These are phyloP conservation scores for Phoxinus phoxinus DNA, from an alignment of 2,113 vertebrate genomes.

Conservation along the genomic window DNA sequence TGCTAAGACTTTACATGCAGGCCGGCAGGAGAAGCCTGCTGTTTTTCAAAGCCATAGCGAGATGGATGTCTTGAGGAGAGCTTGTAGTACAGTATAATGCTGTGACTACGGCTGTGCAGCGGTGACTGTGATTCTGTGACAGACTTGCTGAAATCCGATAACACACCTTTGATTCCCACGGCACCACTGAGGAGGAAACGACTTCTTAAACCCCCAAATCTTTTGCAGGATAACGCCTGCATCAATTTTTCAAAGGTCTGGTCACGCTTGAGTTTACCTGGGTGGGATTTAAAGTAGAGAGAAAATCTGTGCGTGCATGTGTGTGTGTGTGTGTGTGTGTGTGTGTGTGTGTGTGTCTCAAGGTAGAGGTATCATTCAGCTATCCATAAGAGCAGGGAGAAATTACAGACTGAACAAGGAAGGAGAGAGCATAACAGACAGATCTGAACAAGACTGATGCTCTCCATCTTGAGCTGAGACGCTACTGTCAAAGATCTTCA, in stretches of 20 bases:
- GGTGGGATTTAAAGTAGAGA: conserved; percentile 31
- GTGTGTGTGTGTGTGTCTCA: background rate
- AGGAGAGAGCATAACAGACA: conserved; percentile 46
- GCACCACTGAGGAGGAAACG: conserved; percentile 37
- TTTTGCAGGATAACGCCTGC: conserved; percentile 29
- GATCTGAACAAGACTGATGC: conserved; percentile 67
- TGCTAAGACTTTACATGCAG: conserved; percentile 48
- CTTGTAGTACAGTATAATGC: conserved; percentile 18
- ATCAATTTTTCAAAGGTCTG: conserved; percentile 71
- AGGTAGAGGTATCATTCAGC: conserved; percentile 32
- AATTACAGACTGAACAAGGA: conserved; percentile 70
- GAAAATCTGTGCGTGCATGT: background rate
- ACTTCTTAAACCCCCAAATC: conserved; percentile 31
- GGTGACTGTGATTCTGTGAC: conserved; percentile 31
- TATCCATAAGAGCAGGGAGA: conserved; percentile 64
- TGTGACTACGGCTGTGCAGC: conserved; percentile 19
- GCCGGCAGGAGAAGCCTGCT: background rate
- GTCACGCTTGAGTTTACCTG: conserved; percentile 60
- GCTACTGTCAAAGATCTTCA: conserved; percentile 46
- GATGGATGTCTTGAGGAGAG: conserved; percentile 22
- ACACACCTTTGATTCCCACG: conserved; percentile 23
- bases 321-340: background rate
- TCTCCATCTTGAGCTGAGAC: conserved; percentile 61
- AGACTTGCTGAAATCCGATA: conserved; percentile 33
- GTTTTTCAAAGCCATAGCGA: background rate